Conservation (phyloP, 2,888 invertebrate species). For the Muschampia plurimacula region DNA sequence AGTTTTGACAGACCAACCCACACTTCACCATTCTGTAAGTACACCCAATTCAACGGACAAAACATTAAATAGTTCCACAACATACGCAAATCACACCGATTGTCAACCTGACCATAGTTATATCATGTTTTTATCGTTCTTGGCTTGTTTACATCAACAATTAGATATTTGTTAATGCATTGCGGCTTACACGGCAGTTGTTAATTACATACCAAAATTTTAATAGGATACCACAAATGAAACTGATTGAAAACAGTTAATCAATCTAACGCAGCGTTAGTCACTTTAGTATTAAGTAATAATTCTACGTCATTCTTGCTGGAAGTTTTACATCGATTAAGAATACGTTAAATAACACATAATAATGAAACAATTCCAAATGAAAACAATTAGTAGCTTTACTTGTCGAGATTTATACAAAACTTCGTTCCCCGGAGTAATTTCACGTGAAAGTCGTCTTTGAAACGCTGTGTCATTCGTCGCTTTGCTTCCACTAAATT, state of each 20-base stretch:
- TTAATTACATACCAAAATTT: slow-evolving; percentile 20
- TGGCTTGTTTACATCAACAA: slow-evolving; percentile 63
- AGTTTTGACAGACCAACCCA: slow-evolving; percentile 48
- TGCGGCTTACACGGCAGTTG: slow-evolving; percentile 79
- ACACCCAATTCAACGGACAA: slow-evolving; percentile 44
- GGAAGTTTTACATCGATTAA: background rate
- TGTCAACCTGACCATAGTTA: slow-evolving; percentile 10
- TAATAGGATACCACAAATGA: background rate
- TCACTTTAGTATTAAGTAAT: too few species aligned
- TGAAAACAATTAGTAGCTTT: slow-evolving; percentile 9
- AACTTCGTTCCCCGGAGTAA: slow-evolving; percentile 20
- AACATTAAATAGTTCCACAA: slow-evolving; percentile 4
- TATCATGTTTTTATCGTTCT: slow-evolving; percentile 38
- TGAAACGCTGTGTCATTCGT: slow-evolving; percentile 29
- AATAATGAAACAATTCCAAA: slow-evolving; percentile 12
- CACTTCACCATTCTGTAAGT: slow-evolving; percentile 60
- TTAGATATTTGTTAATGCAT: slow-evolving; percentile 79
- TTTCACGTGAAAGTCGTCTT: slow-evolving; percentile 27
- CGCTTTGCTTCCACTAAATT: slow-evolving; percentile 36
- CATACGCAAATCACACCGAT: background rate
- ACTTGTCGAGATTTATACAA: background rate
- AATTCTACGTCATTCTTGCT: too few species aligned
- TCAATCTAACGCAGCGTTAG: background rate
- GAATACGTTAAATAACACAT: background rate
- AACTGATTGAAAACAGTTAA: background rate